phyloP scores from a whole-genome alignment of 2,888 invertebrate species.

The Heliconius cydno region DNA sequence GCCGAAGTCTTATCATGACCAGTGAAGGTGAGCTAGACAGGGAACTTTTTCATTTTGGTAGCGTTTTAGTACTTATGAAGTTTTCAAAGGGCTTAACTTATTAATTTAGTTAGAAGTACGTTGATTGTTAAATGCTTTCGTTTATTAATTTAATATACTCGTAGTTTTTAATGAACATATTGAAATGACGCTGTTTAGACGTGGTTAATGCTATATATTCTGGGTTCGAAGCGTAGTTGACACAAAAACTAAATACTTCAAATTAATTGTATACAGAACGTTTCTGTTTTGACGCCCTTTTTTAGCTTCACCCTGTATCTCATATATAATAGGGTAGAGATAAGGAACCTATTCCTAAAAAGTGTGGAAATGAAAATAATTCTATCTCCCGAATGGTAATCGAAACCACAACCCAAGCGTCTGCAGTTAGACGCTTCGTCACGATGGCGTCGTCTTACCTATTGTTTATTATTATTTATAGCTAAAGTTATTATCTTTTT shows the following conservation, averaged over 20 bases:
- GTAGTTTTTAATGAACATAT: neutral
- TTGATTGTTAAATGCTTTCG: constrained; percentile 7
- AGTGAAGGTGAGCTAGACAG: constrained; percentile 58
- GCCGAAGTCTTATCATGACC: constrained; percentile 54
- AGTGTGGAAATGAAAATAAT: too few relatives aligned
- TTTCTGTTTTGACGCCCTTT: too few relatives aligned
- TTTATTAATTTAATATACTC: constrained; percentile 1
- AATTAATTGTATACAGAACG: too few relatives aligned
- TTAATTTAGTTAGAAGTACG: constrained; percentile 38
- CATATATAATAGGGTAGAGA: too few relatives aligned
- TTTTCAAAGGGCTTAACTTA: constrained; percentile 50
- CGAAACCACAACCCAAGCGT: too few relatives aligned
- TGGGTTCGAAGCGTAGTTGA: neutral
- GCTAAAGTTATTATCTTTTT: neutral
- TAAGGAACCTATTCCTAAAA: too few relatives aligned
- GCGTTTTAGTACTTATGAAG: constrained; percentile 49
- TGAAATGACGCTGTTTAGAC: neutral
- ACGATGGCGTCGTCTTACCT: too few relatives aligned
- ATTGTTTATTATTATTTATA: neutral
- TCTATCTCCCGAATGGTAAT: too few relatives aligned
- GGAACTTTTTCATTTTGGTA: constrained; percentile 54
- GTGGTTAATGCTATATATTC: neutral
- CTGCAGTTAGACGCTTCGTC: too few relatives aligned
- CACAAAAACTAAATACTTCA: neutral
- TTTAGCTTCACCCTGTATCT: too few relatives aligned